Evolutionary conservation across 1,140 invertebrate species (phyloP).

Genomic region (Heliothis virescens): DNA sequence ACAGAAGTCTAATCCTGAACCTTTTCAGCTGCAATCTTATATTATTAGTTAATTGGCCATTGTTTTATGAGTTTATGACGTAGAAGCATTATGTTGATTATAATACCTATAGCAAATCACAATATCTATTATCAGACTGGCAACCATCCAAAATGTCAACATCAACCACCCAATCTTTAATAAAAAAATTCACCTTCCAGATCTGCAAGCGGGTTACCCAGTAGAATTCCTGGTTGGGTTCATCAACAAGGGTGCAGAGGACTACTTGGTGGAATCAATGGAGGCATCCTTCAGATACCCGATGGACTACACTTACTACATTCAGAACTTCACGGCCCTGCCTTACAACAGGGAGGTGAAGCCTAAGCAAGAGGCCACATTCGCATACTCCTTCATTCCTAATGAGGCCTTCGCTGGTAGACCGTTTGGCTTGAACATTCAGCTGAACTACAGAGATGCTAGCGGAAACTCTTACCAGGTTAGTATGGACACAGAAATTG

Average conservation of each 20-base stretch:
- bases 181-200: slow-evolving; percentile 85
- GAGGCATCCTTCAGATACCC: slow-evolving; percentile 99
- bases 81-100: too few species aligned
- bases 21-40: too few species aligned
- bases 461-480: slow-evolving; percentile 88
- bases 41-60: too few species aligned
- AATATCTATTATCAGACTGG: slow-evolving; percentile 1
- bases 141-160: not conserved
- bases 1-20: too few species aligned
- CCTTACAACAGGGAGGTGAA: slow-evolving; percentile 96
- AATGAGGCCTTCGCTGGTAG: slow-evolving; percentile 98
- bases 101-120: too few species aligned
- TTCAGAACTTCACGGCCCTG: slow-evolving; percentile 98
- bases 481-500: slow-evolving; percentile 48
- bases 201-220: slow-evolving; percentile 96
- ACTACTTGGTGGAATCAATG: slow-evolving; percentile 96
- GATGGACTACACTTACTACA: slow-evolving; percentile 99
- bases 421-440: slow-evolving; percentile 98
- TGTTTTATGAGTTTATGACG: too few species aligned
- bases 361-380: slow-evolving; percentile 96
- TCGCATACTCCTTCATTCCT: slow-evolving; percentile 98
- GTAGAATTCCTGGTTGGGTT: slow-evolving; percentile 99
- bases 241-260: slow-evolving; percentile 96
- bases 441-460: slow-evolving; percentile 96
- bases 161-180: too few species aligned